Evolutionary conservation across 2,797 vertebrate genomes (phyloP).

Genomic region (Novumbra hubbsi): DNA sequence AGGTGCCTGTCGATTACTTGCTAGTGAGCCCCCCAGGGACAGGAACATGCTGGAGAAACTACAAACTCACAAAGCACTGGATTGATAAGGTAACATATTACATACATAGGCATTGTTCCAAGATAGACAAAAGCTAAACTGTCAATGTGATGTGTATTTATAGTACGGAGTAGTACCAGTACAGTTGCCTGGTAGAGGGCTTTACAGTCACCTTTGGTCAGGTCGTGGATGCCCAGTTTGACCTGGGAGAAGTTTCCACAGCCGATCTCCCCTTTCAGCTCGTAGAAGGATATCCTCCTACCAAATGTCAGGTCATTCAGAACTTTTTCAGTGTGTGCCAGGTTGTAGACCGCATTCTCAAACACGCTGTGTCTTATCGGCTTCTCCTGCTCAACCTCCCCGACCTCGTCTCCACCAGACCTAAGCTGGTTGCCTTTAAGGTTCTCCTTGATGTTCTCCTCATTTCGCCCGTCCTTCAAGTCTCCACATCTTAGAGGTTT

Average conservation of each 20-base stretch:
- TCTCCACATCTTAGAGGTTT: too few relatives aligned
- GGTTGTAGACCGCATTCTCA: conserved; percentile 61
- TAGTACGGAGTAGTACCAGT: too few relatives aligned
- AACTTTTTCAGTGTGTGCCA: conserved; percentile 62
- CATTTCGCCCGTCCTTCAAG: too few relatives aligned
- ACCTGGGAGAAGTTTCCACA: conserved; percentile 76
- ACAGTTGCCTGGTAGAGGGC: too few relatives aligned
- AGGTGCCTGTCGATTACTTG: too few relatives aligned
- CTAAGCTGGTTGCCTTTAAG: conserved; percentile 18
- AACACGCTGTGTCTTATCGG: conserved; percentile 43
- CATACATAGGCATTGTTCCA: too few relatives aligned
- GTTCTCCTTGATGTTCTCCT: conserved; percentile 7
- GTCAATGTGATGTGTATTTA: too few relatives aligned
- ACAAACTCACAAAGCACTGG: too few relatives aligned
- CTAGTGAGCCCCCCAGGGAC: too few relatives aligned
- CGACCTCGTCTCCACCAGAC: neutral
- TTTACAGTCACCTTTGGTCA: conserved; percentile 73
- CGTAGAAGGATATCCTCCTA: conserved; percentile 68
- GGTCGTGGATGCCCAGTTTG: conserved; percentile 70
- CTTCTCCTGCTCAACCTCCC: conserved; percentile 14
- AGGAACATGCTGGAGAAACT: too few relatives aligned
- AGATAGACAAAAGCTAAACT: too few relatives aligned
- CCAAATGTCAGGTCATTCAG: conserved; percentile 66
- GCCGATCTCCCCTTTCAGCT: conserved; percentile 72
- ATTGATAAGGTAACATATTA: too few relatives aligned